A percentile compares a stretch with the other conserved stretches of the same genome.
These are phyloP conservation scores for Rattus norvegicus DNA, from an alignment of 2,113 vertebrate species.

Conservation along the genomic window GRCr8 NC_086019.1:139427501-139428000, in stretches of 20 bases:
- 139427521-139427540: no score
- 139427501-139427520: not conserved
- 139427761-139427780: not conserved
- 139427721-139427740: not conserved
- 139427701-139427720: not conserved
- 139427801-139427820: not conserved
- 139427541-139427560: not conserved
- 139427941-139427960: not conserved
- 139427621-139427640: not conserved
- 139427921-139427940: not conserved
- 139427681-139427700: not conserved
- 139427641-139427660: not conserved
- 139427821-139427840: not conserved
- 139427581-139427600: not conserved
- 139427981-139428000: not conserved
- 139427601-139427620: no score
- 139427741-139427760: not conserved
- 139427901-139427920: not conserved
- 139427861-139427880: not conserved
- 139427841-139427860: not conserved
- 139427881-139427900: not conserved
- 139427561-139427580: not conserved
- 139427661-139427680: not conserved
- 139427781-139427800: fast-evolving
- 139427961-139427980: not conserved